Percentiles rank a stretch among this genome's conserved stretches.
phyloP scores from a whole-genome alignment of 2,888 invertebrate species.

The Lysandra coridon region DNA sequence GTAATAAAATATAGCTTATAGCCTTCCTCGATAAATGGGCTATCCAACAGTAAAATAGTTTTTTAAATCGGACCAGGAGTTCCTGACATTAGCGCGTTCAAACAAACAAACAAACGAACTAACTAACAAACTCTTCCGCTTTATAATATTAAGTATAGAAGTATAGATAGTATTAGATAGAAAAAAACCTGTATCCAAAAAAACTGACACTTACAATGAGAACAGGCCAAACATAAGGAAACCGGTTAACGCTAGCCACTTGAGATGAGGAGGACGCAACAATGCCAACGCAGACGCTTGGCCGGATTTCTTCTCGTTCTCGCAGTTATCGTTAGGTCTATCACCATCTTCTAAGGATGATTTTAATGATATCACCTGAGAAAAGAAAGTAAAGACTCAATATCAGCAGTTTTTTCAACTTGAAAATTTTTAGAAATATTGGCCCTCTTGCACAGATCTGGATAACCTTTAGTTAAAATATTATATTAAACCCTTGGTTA shows the following conservation, averaged over 20 bases:
- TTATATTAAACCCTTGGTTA: no score
- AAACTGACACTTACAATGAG: constrained; percentile 57
- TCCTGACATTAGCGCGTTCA: no score
- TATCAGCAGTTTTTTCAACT: neutral
- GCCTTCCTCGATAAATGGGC: no score
- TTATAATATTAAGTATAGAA: no score
- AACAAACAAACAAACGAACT: neutral
- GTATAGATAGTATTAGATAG: no score
- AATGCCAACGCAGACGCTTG: constrained; percentile 49
- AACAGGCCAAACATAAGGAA: constrained; percentile 71
- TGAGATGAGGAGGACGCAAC: constrained; percentile 61
- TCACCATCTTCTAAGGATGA: constrained; percentile 42
- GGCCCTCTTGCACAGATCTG: no score
- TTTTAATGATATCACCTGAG: constrained; percentile 60
- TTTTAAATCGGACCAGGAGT: no score
- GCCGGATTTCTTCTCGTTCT: constrained; percentile 35
- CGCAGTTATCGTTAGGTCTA: constrained; percentile 40
- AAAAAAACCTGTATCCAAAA: constrained; percentile 7
- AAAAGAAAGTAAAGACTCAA: constrained; percentile 27
- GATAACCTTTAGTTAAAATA: no score
- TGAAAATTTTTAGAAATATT: no score
- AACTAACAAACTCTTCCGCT: no score
- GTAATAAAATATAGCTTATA: no score
- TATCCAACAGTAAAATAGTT: no score
- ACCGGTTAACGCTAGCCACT: constrained; percentile 63